Conservation (phyloP, 2,113 vertebrate species). For the Piliocolobus tephrosceles region DNA sequence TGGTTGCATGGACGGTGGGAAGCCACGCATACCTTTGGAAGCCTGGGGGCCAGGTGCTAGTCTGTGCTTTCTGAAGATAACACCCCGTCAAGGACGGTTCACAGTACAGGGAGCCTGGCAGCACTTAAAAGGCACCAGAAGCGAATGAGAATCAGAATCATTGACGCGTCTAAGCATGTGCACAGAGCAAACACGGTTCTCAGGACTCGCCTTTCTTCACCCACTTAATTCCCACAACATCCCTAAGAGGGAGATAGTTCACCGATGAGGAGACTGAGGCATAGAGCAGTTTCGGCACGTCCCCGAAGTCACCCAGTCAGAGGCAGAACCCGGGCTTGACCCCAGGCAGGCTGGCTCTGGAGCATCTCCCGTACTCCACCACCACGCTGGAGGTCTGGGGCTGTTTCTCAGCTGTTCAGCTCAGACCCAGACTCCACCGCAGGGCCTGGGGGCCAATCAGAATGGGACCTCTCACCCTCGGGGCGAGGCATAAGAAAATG, state of each 20-base stretch:
- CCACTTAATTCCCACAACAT: not conserved
- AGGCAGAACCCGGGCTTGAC: not conserved
- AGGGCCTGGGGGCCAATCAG: not conserved
- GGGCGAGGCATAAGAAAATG: not conserved
- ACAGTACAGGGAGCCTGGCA: not conserved
- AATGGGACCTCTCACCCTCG: not conserved
- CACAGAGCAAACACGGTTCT: not conserved
- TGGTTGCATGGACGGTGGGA: not conserved
- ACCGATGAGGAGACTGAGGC: not conserved
- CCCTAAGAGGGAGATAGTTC: not conserved
- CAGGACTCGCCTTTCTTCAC: fast-evolving
- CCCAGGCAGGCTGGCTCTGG: not conserved
- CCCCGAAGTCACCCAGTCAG: not conserved
- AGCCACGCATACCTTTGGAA: not conserved
- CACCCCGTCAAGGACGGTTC: not conserved
- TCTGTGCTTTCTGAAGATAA: not conserved
- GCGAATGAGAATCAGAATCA: not conserved
- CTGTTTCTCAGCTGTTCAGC: not conserved
- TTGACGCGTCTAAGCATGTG: fast-evolving
- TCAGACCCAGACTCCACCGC: not conserved
- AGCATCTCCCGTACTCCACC: not conserved
- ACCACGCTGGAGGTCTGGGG: not conserved
- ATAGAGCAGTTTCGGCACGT: not conserved
- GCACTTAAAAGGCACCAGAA: not conserved
- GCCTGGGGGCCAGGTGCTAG: fast-evolving